Evolutionary conservation across 2,113 vertebrate species (phyloP).

Genomic region (Lipotes vexillifer): DNA sequence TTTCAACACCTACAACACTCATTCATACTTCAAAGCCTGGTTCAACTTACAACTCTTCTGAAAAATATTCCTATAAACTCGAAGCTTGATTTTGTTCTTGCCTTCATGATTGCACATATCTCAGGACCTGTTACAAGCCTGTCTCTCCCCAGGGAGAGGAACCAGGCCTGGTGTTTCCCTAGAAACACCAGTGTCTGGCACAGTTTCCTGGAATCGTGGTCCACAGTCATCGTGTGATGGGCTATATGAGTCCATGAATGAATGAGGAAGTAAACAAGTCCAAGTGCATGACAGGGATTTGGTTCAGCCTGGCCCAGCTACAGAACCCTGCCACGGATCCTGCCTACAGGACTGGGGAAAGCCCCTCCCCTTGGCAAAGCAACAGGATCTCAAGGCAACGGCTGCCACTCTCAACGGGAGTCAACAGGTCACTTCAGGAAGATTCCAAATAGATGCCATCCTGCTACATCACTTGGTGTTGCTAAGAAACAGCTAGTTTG

Average conservation of each 20-base stretch:
- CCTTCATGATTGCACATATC: background rate
- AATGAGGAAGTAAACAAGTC: background rate
- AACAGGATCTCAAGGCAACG: background rate
- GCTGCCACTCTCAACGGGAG: background rate
- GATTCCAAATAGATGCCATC: conserved; percentile 55
- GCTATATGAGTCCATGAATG: fast-evolving
- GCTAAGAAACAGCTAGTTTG: conserved; percentile 66
- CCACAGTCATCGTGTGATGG: background rate
- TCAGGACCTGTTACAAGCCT: background rate
- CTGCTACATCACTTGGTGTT: conserved; percentile 29
- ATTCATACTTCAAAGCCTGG: conserved; percentile 24
- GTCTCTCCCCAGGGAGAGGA: background rate
- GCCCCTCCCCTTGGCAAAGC: background rate
- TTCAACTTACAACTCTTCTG: background rate
- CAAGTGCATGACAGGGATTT: background rate
- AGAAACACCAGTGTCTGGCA: background rate
- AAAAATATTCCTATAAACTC: conserved; percentile 20
- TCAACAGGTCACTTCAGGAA: conserved; percentile 52
- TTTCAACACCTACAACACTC: background rate
- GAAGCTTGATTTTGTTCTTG: conserved; percentile 4
- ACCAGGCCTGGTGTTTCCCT: background rate
- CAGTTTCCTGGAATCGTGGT: background rate
- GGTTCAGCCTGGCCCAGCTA: background rate
- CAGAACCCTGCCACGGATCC: background rate
- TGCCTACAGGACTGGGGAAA: no score